These are phyloP conservation scores for Microcebus griseorufus DNA, from an alignment of 2,113 vertebrate species.

Conservation along the genomic window DNA sequence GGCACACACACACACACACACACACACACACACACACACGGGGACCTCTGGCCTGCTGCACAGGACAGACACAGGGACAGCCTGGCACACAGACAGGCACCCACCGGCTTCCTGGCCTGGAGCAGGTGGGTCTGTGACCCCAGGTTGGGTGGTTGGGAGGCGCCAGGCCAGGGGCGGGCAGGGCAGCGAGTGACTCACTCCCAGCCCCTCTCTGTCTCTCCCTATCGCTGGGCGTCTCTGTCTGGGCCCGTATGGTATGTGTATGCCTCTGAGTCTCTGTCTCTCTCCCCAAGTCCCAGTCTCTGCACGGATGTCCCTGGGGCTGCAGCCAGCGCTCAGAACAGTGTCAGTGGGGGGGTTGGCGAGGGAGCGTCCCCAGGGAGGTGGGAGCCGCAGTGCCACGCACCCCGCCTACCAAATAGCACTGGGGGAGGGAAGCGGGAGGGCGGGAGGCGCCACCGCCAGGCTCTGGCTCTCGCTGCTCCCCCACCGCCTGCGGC, in stretches of 20 bases:
- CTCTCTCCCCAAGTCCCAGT: background rate
- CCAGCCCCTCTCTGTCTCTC: background rate
- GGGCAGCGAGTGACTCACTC: background rate
- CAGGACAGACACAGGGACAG: background rate
- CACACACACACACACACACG: background rate
- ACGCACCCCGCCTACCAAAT: conserved; percentile 78
- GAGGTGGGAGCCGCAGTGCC: conserved; percentile 76
- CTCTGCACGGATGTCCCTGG: conserved; percentile 52
- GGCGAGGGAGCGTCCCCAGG: conserved; percentile 65
- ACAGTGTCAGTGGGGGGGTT: conserved; percentile 9
- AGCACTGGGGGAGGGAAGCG: conserved; percentile 60
- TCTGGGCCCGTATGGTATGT: background rate
- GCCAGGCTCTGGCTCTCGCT: background rate
- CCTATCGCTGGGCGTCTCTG: background rate
- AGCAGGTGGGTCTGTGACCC: background rate
- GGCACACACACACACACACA: background rate
- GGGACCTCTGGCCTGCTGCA: background rate
- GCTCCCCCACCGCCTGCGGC: background rate
- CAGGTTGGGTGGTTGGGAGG: background rate
- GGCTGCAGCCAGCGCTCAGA: conserved; percentile 44
- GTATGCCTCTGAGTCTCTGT: conserved; percentile 33
- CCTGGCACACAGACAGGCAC: background rate
- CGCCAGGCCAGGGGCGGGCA: background rate
- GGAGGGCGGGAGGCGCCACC: background rate
- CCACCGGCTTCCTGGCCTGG: background rate